A percentile compares a stretch with the other conserved stretches of the same genome.
Conservation (phyloP, 2,888 invertebrate genomes). For the Rambutsinella grinnellia region DNA sequence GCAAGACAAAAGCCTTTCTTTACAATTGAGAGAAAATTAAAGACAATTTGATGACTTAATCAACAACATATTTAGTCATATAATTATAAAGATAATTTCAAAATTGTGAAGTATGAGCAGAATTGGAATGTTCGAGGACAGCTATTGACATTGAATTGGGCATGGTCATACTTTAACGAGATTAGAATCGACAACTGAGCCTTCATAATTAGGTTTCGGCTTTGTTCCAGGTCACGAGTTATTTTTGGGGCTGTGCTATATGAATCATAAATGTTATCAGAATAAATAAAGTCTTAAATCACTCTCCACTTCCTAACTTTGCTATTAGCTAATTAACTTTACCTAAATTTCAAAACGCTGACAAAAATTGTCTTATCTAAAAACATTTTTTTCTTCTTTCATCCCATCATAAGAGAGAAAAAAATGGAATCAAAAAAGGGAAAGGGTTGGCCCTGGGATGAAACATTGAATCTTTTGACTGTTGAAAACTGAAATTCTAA, state of each 20-base stretch:
- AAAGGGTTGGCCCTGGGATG: conserved; percentile 48
- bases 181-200: conserved; percentile 4
- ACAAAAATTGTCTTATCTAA: not conserved
- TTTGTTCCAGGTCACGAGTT: not conserved
- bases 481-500: not conserved
- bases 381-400: too few relatives aligned
- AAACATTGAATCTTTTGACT: too few relatives aligned
- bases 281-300: not conserved
- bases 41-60: not conserved
- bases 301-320: not conserved
- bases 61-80: not conserved
- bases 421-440: conserved; percentile 30
- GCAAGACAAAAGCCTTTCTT: too few relatives aligned
- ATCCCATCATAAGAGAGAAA: not conserved
- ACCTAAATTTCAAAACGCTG: not conserved
- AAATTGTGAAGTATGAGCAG: too few relatives aligned
- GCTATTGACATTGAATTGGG: too few relatives aligned
- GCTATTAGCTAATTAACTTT: not conserved
- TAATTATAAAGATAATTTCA: too few relatives aligned
- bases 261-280: not conserved
- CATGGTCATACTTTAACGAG: not conserved
- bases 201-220: not conserved
- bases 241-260: not conserved
- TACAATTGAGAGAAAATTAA: not conserved
- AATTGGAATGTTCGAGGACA: too few relatives aligned